Base-by-base conservation (phyloP, 2,888 invertebrate species). In the Tenthredo distinguenda region DNA sequence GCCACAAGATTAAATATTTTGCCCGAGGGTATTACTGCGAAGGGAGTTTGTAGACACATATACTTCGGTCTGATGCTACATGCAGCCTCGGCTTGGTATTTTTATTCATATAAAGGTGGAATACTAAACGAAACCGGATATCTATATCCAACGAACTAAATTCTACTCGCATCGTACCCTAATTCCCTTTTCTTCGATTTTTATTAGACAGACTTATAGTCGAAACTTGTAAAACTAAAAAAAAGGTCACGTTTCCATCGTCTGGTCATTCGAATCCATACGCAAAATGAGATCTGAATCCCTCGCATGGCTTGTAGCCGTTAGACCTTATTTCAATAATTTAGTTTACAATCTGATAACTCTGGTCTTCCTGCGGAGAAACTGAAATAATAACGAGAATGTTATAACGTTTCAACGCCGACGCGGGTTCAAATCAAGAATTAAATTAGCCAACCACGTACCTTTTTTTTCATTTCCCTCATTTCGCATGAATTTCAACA, bases 311-410 rank as follows among this genome's bases (percentile, higher is more conserved):
- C 83, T 83, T 18, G 43, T 34, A 50, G 83, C 68, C 65, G 83
- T 83, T 83, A 83, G 68, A 47, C 43, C 47, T 83, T 71, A 71
- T 83, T 83, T 83, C 68, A 83, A 83, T 83, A 83, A 83, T 83
- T 83, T 83, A 83, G 68, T 83, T 83, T 34, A 68, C 68, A 83
- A 83, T 83, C 83, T 83, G 83, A 68, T 68, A 83, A 55, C 47
- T 21, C 40, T 40, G 81, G 31, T 68, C 62, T 83, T 83, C 83
- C 83, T 43, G 68, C 34, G 37, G 58, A 40, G 47, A 68, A 47
- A 68, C 26, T 83, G 83, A 83, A 83, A 83, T 83, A 83, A 83
- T 83, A 83, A 83, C 83, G 68, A 83, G 47, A 68, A 83, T 47
- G 68, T 83, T 47, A 62, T 21, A 81, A 58, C 81, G 26, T 40